Evolutionary conservation across 1,140 invertebrate species (phyloP).

Genomic region (Liolophura sinensis): DNA sequence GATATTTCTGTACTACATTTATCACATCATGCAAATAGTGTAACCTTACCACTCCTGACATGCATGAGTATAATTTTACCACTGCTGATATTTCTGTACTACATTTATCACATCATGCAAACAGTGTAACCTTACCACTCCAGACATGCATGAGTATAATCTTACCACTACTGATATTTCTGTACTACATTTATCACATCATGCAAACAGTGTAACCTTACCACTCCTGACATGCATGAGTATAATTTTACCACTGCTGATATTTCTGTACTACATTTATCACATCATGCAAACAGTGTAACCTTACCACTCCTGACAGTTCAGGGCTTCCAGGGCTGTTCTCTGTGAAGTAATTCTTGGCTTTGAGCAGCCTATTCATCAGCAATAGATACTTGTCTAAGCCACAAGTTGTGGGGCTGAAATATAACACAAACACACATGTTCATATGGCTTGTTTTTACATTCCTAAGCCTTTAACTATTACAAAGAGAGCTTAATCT

Average conservation of each 20-base stretch:
- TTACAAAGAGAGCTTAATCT: too few relatives aligned
- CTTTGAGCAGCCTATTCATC: constrained; percentile 82
- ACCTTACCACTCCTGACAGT: constrained; percentile 82
- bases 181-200: constrained; percentile 90
- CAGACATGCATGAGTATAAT: constrained; percentile 69
- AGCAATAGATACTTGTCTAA: constrained; percentile 78
- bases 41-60: constrained; percentile 81
- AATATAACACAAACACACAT: constrained; percentile 8
- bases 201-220: constrained; percentile 75
- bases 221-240: constrained; percentile 84
- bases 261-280: constrained; percentile 86
- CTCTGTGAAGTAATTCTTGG: constrained; percentile 89
- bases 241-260: too few relatives aligned
- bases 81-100: constrained; percentile 78
- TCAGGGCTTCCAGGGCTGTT: constrained; percentile 93
- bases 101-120: constrained; percentile 89
- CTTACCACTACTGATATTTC: constrained; percentile 60
- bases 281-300: constrained; percentile 79
- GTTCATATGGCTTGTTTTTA: neutral
- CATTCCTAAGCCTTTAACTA: too few relatives aligned
- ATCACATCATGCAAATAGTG: too few relatives aligned
- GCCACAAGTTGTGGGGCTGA: constrained; percentile 64
- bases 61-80: too few relatives aligned
- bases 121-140: constrained; percentile 76
- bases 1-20: too few relatives aligned